Conservation (phyloP, 1,140 invertebrate genomes). For the Drosophila auraria region DNA sequence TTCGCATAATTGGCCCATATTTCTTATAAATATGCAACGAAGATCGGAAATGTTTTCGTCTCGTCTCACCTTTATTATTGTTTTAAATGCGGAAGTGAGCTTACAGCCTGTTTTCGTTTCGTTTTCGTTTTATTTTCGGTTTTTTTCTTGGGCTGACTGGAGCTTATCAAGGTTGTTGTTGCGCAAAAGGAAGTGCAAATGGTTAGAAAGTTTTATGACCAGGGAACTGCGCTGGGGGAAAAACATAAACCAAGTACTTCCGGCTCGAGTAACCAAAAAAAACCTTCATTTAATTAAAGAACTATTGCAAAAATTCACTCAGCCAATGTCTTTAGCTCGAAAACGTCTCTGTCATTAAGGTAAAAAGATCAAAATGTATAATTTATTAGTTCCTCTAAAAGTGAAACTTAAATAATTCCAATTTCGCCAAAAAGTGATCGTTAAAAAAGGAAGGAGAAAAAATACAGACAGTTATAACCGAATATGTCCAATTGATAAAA, state of each 20-base stretch:
- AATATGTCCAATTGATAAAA: conserved; percentile 30
- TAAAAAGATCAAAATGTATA: conserved; percentile 1
- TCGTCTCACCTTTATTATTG: conserved; percentile 42
- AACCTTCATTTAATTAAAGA: conserved; percentile 7
- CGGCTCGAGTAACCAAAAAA: conserved; percentile 6
- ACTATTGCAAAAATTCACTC: not conserved
- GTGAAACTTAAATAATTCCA: conserved; percentile 15
- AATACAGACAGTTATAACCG: not conserved
- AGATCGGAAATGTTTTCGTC: conserved; percentile 69
- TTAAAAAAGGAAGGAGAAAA: conserved; percentile 2
- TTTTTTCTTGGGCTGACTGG: conserved; percentile 21
- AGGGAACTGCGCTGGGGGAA: conserved; percentile 39
- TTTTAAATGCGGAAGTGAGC: conserved; percentile 70
- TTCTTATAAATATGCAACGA: conserved; percentile 72
- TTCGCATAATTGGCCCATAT: conserved; percentile 82
- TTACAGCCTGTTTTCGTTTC: conserved; percentile 63
- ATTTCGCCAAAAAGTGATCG: conserved; percentile 13
- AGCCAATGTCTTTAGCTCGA: not conserved
- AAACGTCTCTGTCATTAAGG: not conserved
- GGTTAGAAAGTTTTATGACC: conserved; percentile 72
- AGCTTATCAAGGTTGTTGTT: conserved; percentile 79
- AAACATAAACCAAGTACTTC: conserved; percentile 26
- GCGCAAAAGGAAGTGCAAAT: conserved; percentile 83
- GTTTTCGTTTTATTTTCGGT: conserved; percentile 54
- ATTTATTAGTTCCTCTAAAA: conserved; percentile 22